Evolutionary conservation across 2,888 invertebrate genomes (phyloP), one percentile per base, ranked within the genome.

Genomic region (Pomacea canaliculata): DNA sequence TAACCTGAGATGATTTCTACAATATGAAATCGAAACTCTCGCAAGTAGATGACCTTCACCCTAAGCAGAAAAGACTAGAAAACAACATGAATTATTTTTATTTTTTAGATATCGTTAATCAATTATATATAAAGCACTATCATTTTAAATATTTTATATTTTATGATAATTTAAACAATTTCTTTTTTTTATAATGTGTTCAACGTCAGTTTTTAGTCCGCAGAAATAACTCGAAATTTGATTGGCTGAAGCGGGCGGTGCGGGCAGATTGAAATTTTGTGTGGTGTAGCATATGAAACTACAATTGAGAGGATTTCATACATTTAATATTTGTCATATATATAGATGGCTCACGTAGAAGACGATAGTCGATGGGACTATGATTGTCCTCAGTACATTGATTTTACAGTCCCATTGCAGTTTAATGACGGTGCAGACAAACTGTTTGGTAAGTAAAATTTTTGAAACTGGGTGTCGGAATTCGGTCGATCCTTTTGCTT

Each of bases 361-460:
- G 73, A 74, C 23, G 73, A 76, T 37, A 51, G 23, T 18, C 67
- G 73, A 12, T 88, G 86, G 86, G 85, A 86, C 65, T 88, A 82
- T 76, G 82, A 86, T 76, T 84, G 84, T 46, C 88, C 88, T 13
- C 85, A 86, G 70, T 88, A 83, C 79, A 84, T 87, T 12, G 87
- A 88, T 82, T 87, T 88, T 78, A 78, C 80, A 10, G 78, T 79
- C 12, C 76, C 81, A 10, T 65, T 79, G 59, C 78, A 77, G 12
- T 81, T 83, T 13, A 81, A 84, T 60, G 86, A 85, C 56, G 78
- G 84, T 27, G 82, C 81, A 10, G 86, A 86, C 70, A 72, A 79
- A 66, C 85, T 83, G 81, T 87, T 87, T 81, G 87, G 87, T 87
- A 81, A 79, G 83, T 56, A 56, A 7, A 56, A 56, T 56, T 56